Base-by-base conservation (phyloP, 2,113 vertebrate species). In the Numenius arquata region DNA sequence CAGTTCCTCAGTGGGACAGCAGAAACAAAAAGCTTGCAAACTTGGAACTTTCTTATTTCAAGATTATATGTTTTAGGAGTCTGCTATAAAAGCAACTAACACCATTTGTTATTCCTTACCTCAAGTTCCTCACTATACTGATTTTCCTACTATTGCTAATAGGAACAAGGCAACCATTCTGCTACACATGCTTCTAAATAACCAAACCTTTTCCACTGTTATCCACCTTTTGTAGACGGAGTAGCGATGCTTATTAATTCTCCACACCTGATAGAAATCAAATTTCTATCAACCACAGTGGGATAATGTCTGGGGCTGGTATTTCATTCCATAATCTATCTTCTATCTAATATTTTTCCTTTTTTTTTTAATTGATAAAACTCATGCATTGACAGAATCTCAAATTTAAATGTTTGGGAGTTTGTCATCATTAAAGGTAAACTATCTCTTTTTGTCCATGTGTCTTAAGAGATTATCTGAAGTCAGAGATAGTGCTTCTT, bases 241-340 rank as follows among this genome's bases (percentile, higher is more conserved):
- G 13, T 26, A 83, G 17, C 9, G 19, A 58, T 73, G 22, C 4
- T 80, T 77, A 85, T 71, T 92, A 85, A 63, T 66, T 80, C 25
- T 82, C 32, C 50, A 53, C 19, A 80, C 0, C 40, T 50, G 21
- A 78, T 9, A 90, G 66, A 55, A 55, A 62, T 59, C 12, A 56
- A 26, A 67, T 53, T 82, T 82, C 27, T 78, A 7, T 65, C 15
- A 81, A n/a, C 9, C 59, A 15, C 11, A 88, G 5, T 13, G 6
- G 21, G 10, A 48, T 75, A 80, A 43, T 70, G 30, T 11, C 6
- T 90, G 30, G 36, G 11, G 6, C 4, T 36, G 20, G 7, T 80
- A 11, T 36, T 58, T 56, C 1, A 0, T 48, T 56, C 55, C 2
- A 0, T 41, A 23, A 40, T 75, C 20, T 63, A 20, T 9, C 10